A percentile compares a stretch with the other conserved stretches of the same genome.
phyloP scores from a whole-genome alignment of 2,797 vertebrate species.

The Siniperca scherzeri region DNA sequence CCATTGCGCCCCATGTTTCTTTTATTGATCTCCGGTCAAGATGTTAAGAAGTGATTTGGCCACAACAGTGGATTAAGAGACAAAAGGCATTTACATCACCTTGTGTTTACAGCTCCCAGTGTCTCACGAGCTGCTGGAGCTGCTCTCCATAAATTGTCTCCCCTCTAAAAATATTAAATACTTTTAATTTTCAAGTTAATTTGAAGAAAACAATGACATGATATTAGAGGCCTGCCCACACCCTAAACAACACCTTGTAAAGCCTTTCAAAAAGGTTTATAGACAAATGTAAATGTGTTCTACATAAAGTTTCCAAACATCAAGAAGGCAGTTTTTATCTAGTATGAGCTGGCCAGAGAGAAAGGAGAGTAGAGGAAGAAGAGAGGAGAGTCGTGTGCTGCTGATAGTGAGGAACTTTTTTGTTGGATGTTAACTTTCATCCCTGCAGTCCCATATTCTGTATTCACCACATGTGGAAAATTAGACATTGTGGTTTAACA shows the following conservation, averaged over 20 bases:
- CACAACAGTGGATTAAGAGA: slow-evolving; percentile 17
- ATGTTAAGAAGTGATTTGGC: slow-evolving; percentile 30
- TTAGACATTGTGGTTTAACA: background rate
- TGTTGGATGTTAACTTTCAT: too few relatives aligned
- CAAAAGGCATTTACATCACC: slow-evolving; percentile 11
- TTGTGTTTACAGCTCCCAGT: slow-evolving; percentile 18
- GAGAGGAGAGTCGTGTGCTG: background rate
- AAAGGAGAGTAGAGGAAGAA: background rate
- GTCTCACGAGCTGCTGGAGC: slow-evolving; percentile 2
- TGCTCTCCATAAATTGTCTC: background rate
- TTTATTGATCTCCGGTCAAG: slow-evolving; percentile 34
- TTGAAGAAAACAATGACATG: background rate
- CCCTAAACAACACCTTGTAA: background rate
- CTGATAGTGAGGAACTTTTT: background rate
- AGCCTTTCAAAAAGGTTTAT: background rate
- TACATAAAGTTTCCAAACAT: background rate
- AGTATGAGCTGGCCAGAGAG: background rate
- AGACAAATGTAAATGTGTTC: background rate
- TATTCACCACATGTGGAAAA: background rate
- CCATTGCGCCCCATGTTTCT: background rate
- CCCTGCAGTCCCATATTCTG: background rate
- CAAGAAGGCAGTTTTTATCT: background rate
- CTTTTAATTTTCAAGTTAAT: background rate
- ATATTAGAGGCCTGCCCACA: background rate
- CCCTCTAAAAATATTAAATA: background rate